Evolutionary conservation across 2,113 vertebrate species (phyloP).

Genomic region (Nerophis ophidion): DNA sequence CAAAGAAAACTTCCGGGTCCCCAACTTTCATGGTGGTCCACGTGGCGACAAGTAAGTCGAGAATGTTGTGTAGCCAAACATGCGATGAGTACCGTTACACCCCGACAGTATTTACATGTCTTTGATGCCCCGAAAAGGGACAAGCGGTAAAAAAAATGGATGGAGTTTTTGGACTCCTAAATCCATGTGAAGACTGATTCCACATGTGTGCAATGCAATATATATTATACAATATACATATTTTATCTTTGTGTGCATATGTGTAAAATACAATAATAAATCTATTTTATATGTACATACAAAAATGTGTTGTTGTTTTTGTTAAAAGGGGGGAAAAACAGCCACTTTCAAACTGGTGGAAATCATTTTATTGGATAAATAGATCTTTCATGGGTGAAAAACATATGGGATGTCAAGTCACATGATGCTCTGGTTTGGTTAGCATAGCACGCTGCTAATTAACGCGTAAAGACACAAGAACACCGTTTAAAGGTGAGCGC

Average conservation of each 20-base stretch:
- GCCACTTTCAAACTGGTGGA: slow-evolving; percentile 22
- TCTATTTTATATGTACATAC: slow-evolving; percentile 59
- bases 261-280: slow-evolving; percentile 64
- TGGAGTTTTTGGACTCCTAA: neutral
- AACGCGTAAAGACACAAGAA: slow-evolving; percentile 14
- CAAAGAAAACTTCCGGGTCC: too few species aligned
- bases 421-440: slow-evolving; percentile 12
- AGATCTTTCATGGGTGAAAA: slow-evolving; percentile 35
- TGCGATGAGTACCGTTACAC: too few species aligned
- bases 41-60: too few species aligned
- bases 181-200: neutral
- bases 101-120: too few species aligned
- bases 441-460: slow-evolving; percentile 9
- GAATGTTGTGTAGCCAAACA: too few species aligned
- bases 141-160: too few species aligned
- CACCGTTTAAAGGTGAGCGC: neutral
- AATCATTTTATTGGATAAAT: slow-evolving; percentile 59
- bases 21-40: too few species aligned
- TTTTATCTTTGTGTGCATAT: slow-evolving; percentile 51
- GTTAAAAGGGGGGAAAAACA: slow-evolving; percentile 4
- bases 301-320: slow-evolving; percentile 27
- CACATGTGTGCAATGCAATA: slow-evolving; percentile 55
- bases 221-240: slow-evolving; percentile 43
- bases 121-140: too few species aligned
- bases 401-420: slow-evolving; percentile 38